These are phyloP conservation scores for Hemibagrus guttatus DNA, from an alignment of 2,797 vertebrate genomes.

Conservation along the genomic window DNA sequence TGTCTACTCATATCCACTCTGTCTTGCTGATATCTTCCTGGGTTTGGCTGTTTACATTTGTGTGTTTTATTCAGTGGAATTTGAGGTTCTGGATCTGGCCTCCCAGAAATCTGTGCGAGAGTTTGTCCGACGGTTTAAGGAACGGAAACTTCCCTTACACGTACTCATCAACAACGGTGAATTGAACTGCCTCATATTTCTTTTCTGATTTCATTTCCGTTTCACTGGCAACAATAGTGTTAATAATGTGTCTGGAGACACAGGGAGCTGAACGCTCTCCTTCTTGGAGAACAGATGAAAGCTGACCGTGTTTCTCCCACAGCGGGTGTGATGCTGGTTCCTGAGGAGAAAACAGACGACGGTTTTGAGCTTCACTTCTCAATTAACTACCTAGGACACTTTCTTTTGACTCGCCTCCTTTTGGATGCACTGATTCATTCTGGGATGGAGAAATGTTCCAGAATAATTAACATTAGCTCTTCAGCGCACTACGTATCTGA, in stretches of 20 bases:
- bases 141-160: slow-evolving; percentile 77
- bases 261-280: neutral
- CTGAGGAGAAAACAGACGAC: neutral
- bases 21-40: neutral
- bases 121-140: slow-evolving; percentile 80
- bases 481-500: slow-evolving; percentile 81
- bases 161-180: slow-evolving; percentile 89
- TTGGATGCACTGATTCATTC: slow-evolving; percentile 79
- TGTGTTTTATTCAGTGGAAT: slow-evolving; percentile 79
- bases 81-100: slow-evolving; percentile 67
- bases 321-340: slow-evolving; percentile 78
- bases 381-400: slow-evolving; percentile 90
- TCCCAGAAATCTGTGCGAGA: slow-evolving; percentile 81
- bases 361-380: slow-evolving; percentile 87
- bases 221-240: neutral
- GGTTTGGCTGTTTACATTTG: neutral
- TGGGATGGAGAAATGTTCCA: slow-evolving; percentile 72
- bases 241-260: neutral
- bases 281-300: neutral
- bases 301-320: slow-evolving; percentile 10
- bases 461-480: slow-evolving; percentile 85
- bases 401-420: slow-evolving; percentile 86
- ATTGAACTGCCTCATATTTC: neutral
- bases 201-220: neutral
- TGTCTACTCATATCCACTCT: neutral